phyloP scores from a whole-genome alignment of 1,140 invertebrate species.

The Rhopalosiphum maidis region DNA sequence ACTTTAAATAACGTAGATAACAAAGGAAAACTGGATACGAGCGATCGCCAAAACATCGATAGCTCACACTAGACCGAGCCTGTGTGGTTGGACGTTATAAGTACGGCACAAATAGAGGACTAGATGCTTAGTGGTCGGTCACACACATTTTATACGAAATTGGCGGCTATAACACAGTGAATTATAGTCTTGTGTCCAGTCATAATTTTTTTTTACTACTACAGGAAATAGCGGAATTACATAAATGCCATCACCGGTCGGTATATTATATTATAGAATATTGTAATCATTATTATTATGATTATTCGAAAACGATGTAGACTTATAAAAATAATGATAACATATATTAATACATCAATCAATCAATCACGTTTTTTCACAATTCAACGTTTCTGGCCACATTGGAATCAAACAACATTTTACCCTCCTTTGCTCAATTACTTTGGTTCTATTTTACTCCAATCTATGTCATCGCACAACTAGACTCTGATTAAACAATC shows the following conservation, averaged over 20 bases:
- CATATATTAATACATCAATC: too few species aligned
- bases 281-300: neutral
- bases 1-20: neutral
- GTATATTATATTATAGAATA: neutral
- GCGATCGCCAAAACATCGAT: neutral
- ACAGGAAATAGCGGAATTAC: neutral
- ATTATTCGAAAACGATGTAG: neutral
- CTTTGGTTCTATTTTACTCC: too few species aligned
- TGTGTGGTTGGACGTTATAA: neutral
- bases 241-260: neutral
- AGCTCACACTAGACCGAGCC: neutral
- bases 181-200: neutral
- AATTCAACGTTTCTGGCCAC: too few species aligned
- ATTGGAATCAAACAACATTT: too few species aligned
- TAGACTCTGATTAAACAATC: too few species aligned
- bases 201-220: neutral
- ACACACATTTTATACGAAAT: neutral
- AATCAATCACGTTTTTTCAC: too few species aligned
- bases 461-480: too few species aligned
- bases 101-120: neutral
- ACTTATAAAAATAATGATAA: neutral
- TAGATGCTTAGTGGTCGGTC: neutral
- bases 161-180: neutral
- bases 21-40: neutral
- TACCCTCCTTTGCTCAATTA: too few species aligned